Evolutionary conservation across 64 coral and sea anemone species (phyloP).

Genomic region (Acropora tenuis): DNA sequence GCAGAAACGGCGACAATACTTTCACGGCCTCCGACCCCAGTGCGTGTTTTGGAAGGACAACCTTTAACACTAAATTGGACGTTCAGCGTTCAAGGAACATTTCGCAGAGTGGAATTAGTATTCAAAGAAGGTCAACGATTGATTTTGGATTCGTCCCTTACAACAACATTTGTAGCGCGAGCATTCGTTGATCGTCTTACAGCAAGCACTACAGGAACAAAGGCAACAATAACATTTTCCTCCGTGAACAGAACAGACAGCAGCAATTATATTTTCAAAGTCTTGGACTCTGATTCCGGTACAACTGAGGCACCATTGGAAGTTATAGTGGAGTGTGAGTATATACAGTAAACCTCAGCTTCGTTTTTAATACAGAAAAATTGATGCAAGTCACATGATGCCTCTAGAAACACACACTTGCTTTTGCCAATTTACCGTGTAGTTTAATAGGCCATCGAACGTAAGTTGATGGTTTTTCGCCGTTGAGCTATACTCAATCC

Average conservation of each 20-base stretch:
- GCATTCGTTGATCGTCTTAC: not conserved
- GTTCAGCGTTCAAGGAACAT: not conserved
- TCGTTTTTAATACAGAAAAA: not conserved
- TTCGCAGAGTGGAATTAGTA: not conserved
- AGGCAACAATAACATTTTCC: not conserved
- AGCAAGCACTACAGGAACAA: not conserved
- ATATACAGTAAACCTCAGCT: no score
- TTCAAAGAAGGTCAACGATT: no score
- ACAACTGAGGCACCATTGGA: not conserved
- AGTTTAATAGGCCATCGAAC: no score
- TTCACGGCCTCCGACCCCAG: rapidly evolving
- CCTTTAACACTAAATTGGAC: not conserved
- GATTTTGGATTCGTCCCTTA: no score
- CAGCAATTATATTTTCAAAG: not conserved
- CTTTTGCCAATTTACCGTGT: no score
- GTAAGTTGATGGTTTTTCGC: no score
- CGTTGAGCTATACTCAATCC: no score
- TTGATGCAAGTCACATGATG: no score
- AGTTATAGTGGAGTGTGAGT: not conserved
- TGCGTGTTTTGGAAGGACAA: not conserved
- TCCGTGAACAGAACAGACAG: not conserved
- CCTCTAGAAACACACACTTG: no score
- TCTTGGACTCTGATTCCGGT: rapidly evolving
- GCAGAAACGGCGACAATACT: no score
- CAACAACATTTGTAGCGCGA: not conserved